Evolutionary conservation across 2,888 invertebrate species (phyloP).

Genomic region (Parnassius smintheus): DNA sequence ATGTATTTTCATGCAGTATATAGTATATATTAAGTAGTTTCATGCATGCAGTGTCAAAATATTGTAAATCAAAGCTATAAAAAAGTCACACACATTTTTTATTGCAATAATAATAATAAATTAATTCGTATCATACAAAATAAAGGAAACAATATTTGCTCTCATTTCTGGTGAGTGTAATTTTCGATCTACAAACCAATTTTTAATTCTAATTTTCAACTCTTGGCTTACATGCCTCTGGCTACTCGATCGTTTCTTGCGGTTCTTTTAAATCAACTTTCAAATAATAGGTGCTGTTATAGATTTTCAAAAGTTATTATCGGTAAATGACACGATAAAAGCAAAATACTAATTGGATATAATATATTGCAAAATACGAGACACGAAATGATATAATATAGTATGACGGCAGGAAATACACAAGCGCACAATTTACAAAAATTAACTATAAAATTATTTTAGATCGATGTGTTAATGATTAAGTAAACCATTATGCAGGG

Average conservation of each 20-base stretch:
- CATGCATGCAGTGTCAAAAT: no score
- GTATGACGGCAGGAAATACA: slow-evolving; percentile 11
- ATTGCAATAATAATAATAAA: no score
- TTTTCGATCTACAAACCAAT: slow-evolving; percentile 12
- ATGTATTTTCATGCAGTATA: no score
- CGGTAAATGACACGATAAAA: slow-evolving; percentile 24
- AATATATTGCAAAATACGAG: slow-evolving; percentile 22
- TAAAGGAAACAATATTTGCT: neutral
- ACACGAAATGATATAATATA: slow-evolving; percentile 14
- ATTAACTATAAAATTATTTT: slow-evolving; percentile 7
- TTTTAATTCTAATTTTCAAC: slow-evolving; percentile 28
- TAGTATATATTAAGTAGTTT: no score
- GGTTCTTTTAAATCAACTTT: slow-evolving; percentile 40
- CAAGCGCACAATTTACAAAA: slow-evolving; percentile 6
- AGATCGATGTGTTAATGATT: slow-evolving; percentile 1
- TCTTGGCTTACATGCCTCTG: slow-evolving; percentile 36
- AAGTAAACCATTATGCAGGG: no score
- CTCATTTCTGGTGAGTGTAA: slow-evolving; percentile 3
- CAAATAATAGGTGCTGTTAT: slow-evolving; percentile 33
- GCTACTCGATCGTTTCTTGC: slow-evolving; percentile 33
- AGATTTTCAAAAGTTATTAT: slow-evolving; percentile 28
- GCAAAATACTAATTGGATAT: slow-evolving; percentile 20
- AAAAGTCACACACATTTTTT: no score
- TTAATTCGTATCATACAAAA: no score
- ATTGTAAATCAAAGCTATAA: no score